Base-by-base conservation (phyloP, 2,113 vertebrate genomes). In the Malurus elegans region DNA sequence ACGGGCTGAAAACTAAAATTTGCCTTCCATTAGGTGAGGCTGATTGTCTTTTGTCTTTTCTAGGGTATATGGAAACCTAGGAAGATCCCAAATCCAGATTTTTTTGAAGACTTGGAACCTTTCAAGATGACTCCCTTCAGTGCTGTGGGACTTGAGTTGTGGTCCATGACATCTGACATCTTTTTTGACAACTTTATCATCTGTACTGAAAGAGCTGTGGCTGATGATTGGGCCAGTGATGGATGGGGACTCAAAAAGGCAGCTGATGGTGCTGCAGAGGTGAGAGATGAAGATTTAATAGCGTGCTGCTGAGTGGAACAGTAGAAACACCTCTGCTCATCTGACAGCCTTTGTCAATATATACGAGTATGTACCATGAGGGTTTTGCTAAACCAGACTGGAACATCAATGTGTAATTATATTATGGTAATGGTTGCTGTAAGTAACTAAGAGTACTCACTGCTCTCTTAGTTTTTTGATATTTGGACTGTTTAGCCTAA, bases 161-260 rank as follows among this genome's bases (percentile, higher is more conserved):
- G 99, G 99, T 99, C 99, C 93, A 99, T 99, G 99, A 99, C 99
- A 34, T 99, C 99, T 2, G 99, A 99, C 88, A 99, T 99, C 90
- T 99, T 99, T 97, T 99, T 99, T 75, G 99, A 99, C 97, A 99
- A 99, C 96, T 99, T 99, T 84, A 99, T 99, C 56, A 98, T 99
- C 95, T 98, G 98, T 56, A 97, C 98, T 24, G 99, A 99, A 66
- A 98, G 99, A 87, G 98, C 95, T 69, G 98, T 98, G 3, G 99
- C 98, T 10, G 99, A 99, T 4, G 98, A 98, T 40, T 99, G 99
- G 99, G 98, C 98, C 51, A 95, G 4, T 32, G 99, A 99, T 80
- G 98, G 99, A 60, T 99, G 99, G 99, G 99, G 99, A 8, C 97
- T 99, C 96, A 99, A 99, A 98, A 99, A 99, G 97, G 98, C 99